These are phyloP conservation scores for Allophyes oxyacanthae DNA, from an alignment of 2,888 invertebrate species.

Conservation along the genomic window DNA sequence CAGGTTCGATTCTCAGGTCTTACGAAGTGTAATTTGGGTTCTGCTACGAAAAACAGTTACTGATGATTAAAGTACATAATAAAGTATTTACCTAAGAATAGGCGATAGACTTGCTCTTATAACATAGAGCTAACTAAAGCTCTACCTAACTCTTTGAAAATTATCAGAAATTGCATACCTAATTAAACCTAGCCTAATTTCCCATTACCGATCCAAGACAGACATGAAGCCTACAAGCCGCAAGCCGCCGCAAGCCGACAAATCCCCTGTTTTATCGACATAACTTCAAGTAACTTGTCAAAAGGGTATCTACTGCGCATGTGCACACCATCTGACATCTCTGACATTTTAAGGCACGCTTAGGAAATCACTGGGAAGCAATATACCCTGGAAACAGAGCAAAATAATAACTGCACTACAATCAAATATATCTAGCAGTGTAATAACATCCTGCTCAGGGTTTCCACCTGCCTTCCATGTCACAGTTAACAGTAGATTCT, in stretches of 20 bases:
- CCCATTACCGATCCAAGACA: conserved; percentile 11
- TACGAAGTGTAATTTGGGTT: too few species aligned
- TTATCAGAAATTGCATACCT: too few species aligned
- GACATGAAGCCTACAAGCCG: conserved; percentile 12
- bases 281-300: conserved; percentile 70
- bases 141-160: too few species aligned
- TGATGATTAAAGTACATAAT: too few species aligned
- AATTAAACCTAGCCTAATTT: neutral
- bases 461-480: conserved; percentile 23
- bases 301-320: conserved; percentile 72
- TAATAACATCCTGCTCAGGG: conserved; percentile 30
- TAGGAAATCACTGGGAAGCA: conserved; percentile 74
- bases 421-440: conserved; percentile 39
- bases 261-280: conserved; percentile 80
- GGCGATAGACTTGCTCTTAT: too few species aligned
- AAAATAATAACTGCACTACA: conserved; percentile 58
- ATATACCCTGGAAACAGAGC: conserved; percentile 69
- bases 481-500: conserved; percentile 31
- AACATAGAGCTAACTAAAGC: too few species aligned
- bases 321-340: conserved; percentile 75
- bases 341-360: conserved; percentile 78
- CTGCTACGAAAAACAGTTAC: too few species aligned
- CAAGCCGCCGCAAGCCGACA: neutral
- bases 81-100: too few species aligned
- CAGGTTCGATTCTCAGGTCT: too few species aligned